These are phyloP conservation scores for Cathartes aura DNA, from an alignment of 2,113 vertebrate species.

Conservation along the genomic window DNA sequence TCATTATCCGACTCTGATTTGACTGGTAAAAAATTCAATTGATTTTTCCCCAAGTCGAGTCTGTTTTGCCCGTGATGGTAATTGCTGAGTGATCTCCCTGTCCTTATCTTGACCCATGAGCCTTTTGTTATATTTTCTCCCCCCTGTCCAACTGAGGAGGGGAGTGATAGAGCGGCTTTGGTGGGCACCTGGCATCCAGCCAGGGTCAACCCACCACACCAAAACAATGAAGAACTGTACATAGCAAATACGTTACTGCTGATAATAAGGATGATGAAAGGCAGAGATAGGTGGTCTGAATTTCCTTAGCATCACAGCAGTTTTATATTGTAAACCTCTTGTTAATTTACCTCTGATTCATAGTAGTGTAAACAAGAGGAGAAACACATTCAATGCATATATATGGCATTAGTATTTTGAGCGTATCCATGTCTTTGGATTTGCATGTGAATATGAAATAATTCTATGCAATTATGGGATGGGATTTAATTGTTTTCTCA, in stretches of 20 bases:
- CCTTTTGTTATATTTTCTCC: no score
- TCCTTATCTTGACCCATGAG: no score
- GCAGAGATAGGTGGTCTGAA: background rate
- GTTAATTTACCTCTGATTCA: conserved; percentile 5
- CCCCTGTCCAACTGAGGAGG: no score
- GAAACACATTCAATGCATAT: background rate
- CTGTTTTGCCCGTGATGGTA: no score
- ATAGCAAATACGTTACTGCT: background rate
- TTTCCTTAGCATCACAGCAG: background rate
- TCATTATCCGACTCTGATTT: no score
- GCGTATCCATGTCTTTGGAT: conserved; percentile 63
- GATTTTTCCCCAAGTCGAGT: no score
- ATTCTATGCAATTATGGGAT: conserved; percentile 74
- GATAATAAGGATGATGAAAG: background rate
- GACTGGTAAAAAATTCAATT: no score
- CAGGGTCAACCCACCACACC: no score
- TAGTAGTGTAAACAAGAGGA: background rate
- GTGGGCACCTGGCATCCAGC: no score
- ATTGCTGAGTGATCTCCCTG: no score
- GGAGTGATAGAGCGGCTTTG: no score
- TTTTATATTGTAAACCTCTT: background rate
- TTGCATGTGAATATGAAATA: conserved; percentile 82
- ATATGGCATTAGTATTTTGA: conserved; percentile 60
- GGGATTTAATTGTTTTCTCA: conserved; percentile 78
- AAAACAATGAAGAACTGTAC: background rate